A percentile compares a stretch with the other conserved stretches of the same genome.
phyloP scores from a whole-genome alignment of 2,888 invertebrate genomes.

The Geophilus truncorum region DNA sequence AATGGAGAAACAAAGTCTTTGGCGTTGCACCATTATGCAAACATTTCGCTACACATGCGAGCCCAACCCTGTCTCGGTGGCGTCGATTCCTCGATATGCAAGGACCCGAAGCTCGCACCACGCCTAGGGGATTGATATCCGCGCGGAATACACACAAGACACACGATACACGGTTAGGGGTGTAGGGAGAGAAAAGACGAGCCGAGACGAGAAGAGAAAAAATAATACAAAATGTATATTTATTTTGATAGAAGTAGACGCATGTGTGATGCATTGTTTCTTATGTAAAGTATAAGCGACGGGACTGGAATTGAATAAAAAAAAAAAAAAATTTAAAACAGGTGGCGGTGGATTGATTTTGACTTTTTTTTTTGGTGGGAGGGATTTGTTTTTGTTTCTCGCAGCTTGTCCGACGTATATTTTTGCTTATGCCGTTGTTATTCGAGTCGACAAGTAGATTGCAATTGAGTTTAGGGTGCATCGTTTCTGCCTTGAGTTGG shows the following conservation, averaged over 20 bases:
- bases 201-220: too few relatives aligned
- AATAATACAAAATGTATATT: conserved; percentile 14
- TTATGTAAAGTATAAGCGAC: too few relatives aligned
- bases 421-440: not conserved
- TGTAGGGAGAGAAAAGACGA: not conserved
- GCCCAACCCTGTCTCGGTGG: not conserved
- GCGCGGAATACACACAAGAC: not conserved
- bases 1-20: not conserved
- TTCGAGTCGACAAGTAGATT: conserved; percentile 24
- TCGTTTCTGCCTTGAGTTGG: not conserved
- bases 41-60: not conserved
- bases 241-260: not conserved
- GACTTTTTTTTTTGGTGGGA: not conserved
- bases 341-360: not conserved
- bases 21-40: not conserved
- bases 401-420: too few relatives aligned
- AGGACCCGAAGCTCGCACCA: not conserved
- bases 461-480: conserved; percentile 16
- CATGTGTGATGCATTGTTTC: not conserved
- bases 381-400: not conserved
- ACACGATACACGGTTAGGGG: too few relatives aligned
- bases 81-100: not conserved
- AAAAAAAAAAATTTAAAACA: not conserved
- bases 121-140: not conserved
- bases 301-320: not conserved